Percentiles rank a stretch among this genome's conserved stretches.
These are phyloP conservation scores for Drosophila neutralis DNA, from an alignment of 2,888 invertebrate species.

Conservation along the genomic window DNA sequence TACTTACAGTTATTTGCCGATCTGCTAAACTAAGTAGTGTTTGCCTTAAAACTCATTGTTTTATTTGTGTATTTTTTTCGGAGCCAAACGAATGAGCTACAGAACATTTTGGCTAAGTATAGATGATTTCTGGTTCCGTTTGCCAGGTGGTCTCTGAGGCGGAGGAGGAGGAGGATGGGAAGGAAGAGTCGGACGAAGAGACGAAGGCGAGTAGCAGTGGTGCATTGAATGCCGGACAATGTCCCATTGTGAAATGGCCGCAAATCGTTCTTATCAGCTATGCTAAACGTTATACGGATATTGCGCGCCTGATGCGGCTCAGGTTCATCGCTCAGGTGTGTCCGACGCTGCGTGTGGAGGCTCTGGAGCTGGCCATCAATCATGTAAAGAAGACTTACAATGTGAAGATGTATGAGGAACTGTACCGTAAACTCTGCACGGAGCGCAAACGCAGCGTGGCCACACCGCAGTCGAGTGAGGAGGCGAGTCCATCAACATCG, in stretches of 20 bases:
- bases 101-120: not conserved
- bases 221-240: constrained; percentile 4
- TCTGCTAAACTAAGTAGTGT: not conserved
- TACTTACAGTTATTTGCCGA: not conserved
- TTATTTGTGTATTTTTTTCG: not conserved
- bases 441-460: constrained; percentile 30
- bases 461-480: not conserved
- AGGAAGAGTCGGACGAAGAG: not conserved
- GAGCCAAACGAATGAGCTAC: not conserved
- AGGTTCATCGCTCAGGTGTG: constrained; percentile 67
- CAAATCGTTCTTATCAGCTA: constrained; percentile 50
- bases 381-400: constrained; percentile 67
- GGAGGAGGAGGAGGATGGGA: not conserved
- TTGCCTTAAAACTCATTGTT: not conserved
- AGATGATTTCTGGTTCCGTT: constrained; percentile 46
- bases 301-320: constrained; percentile 49
- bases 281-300: constrained; percentile 56
- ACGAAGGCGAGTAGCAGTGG: not conserved
- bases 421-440: constrained; percentile 42
- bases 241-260: constrained; percentile 33
- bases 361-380: constrained; percentile 58
- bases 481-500: constrained; percentile 20
- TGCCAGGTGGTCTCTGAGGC: not conserved
- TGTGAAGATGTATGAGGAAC: constrained; percentile 60
- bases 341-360: constrained; percentile 57